Base-by-base conservation (phyloP, 2,797 vertebrate species). In the Natrix natrix region DNA sequence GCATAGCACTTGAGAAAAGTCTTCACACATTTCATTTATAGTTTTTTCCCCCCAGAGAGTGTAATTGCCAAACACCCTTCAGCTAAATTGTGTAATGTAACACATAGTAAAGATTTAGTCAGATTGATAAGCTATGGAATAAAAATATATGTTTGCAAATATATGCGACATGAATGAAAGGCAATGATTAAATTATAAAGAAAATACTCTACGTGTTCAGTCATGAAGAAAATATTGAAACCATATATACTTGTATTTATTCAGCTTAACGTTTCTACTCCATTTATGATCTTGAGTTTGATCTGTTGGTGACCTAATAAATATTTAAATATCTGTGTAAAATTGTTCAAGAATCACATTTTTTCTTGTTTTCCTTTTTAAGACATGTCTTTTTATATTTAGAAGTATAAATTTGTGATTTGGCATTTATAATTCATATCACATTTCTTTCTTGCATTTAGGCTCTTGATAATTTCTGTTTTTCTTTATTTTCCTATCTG, bases 51-150 rank as follows among this genome's bases (percentile, higher is more conserved):
- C 87, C 20, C 89, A 74, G 56, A 74, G 60, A 56, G 32, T 55
- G 43, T 93, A 87, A 93, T 87, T 90, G 89, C 86, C 55, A 74
- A 91, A 60, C 28, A 88, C 20, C 86, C 55, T 43, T 74, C 55
- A 74, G 55, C 60, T 32, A 88, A 91, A 91, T 52, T 55, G 17
- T 59, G 86, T 17, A 90, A 14, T 90, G 83, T 20, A 90, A 86
- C 13, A 20, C 59, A 93, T 60, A 10, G 48, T 60, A 87, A 66
- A 89, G 56, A 74, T 66, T 83, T 24, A 48, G 74, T 48, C 24
- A 74, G 54, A 37, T 83, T 60, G n/a, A 7, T 28, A 7, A 60
- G 43, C 43, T 52, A 89, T 55, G 57, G 16, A 52, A 61, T 52
- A 86, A 86, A 78, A 28, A 55, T 91, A 22, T 59, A 16, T 92